Conservation (phyloP, 2,888 invertebrate species). For the Noctua janthe region DNA sequence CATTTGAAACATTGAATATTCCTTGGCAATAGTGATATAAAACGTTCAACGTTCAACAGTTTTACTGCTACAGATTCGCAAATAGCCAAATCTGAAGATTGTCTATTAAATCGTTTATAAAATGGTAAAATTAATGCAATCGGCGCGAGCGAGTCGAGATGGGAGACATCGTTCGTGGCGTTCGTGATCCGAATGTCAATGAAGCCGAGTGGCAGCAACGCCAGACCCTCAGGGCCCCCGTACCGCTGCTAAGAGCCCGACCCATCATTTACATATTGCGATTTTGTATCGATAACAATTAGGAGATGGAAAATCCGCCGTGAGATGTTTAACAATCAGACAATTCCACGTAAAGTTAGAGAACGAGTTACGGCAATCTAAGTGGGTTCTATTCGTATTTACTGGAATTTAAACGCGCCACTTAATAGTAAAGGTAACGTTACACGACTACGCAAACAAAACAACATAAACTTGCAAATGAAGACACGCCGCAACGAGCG, state of each 20-base stretch:
- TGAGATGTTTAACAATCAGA: slow-evolving; percentile 72
- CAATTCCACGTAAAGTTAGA: slow-evolving; percentile 56
- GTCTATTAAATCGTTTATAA: slow-evolving; percentile 89
- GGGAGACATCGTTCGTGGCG: slow-evolving; percentile 87
- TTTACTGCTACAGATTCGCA: slow-evolving; percentile 72
- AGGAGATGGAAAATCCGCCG: slow-evolving; percentile 78
- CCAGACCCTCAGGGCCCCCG: slow-evolving; percentile 74
- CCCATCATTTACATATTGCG: slow-evolving; percentile 87
- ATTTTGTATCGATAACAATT: slow-evolving; percentile 87
- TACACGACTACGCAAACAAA: slow-evolving; percentile 77
- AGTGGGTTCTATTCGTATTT: slow-evolving; percentile 58
- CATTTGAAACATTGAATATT: slow-evolving; percentile 62
- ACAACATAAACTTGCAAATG: slow-evolving; percentile 84
- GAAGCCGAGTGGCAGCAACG: slow-evolving; percentile 78
- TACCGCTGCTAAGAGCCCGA: slow-evolving; percentile 75
- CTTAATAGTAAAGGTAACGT: slow-evolving; percentile 71
- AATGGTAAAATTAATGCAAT: slow-evolving; percentile 90
- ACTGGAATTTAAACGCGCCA: slow-evolving; percentile 61
- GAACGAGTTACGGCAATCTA: slow-evolving; percentile 57
- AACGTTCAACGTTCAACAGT: slow-evolving; percentile 64
- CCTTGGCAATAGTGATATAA: slow-evolving; percentile 60
- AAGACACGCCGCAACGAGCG: slow-evolving; percentile 82
- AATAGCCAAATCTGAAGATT: slow-evolving; percentile 84
- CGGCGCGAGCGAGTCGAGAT: slow-evolving; percentile 87
- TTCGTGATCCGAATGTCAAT: slow-evolving; percentile 88